Percentiles rank a stretch among this genome's conserved stretches.
Evolutionary conservation across 2,113 vertebrate species (phyloP).

Genomic region (Amblyopsis rosae): DNA sequence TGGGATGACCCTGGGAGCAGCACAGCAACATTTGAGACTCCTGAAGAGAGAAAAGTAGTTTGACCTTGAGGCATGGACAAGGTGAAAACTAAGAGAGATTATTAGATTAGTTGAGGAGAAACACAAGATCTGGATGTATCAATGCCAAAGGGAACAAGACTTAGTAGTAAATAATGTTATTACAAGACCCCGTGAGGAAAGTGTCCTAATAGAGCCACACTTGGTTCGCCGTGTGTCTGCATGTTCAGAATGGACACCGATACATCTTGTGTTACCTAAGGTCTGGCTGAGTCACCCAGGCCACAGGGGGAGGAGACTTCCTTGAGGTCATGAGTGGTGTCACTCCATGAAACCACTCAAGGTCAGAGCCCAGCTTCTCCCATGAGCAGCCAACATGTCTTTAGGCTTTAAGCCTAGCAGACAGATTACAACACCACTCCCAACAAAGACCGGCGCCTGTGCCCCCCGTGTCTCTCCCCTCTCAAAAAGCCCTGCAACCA

Average conservation of each 20-base stretch:
- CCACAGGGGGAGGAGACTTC: constrained; percentile 50
- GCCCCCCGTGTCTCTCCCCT: constrained; percentile 49
- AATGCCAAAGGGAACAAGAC: constrained; percentile 31
- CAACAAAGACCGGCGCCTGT: constrained; percentile 69
- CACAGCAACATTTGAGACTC: constrained; percentile 90
- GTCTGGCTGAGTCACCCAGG: constrained; percentile 49
- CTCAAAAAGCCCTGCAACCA: constrained; percentile 68
- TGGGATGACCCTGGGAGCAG: constrained; percentile 86
- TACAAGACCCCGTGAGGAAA: not conserved
- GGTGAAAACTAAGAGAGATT: constrained; percentile 81
- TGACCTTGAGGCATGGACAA: constrained; percentile 80
- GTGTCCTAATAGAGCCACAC: not conserved
- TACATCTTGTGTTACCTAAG: constrained; percentile 36
- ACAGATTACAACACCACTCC: constrained; percentile 67
- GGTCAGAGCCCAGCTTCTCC: constrained; percentile 62
- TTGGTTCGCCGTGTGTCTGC: no score
- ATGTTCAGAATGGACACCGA: constrained; percentile 30
- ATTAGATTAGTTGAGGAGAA: constrained; percentile 79
- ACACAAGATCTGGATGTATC: constrained; percentile 64
- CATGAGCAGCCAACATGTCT: constrained; percentile 62
- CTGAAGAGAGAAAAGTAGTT: constrained; percentile 86
- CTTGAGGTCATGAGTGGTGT: constrained; percentile 46
- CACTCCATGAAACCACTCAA: constrained; percentile 62
- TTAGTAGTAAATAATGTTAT: constrained; percentile 26
- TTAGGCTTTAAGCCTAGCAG: constrained; percentile 58